A percentile compares a stretch with the other conserved stretches of the same genome.
These are phyloP conservation scores for Sminthurides aquaticus DNA, from an alignment of 2,888 invertebrate genomes.

Conservation along the genomic window DNA sequence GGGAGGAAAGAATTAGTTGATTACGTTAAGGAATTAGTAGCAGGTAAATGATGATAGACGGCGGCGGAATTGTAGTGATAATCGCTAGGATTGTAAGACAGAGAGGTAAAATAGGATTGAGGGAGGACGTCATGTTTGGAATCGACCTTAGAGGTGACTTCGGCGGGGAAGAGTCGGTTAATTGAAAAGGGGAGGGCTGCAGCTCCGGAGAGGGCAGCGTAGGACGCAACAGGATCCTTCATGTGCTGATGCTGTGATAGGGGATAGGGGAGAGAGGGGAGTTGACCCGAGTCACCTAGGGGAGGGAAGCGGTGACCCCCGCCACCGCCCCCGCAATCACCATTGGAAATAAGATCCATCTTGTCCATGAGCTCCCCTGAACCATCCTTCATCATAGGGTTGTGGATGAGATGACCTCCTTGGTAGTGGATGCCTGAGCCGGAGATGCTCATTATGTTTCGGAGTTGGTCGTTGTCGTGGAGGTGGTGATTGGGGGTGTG, in stretches of 20 bases:
- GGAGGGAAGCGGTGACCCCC: conserved; percentile 25
- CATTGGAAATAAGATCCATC: conserved; percentile 34
- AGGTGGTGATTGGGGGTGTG: conserved; percentile 22
- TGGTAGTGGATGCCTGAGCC: conserved; percentile 28
- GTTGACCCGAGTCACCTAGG: conserved; percentile 24
- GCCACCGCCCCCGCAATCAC: conserved; percentile 31
- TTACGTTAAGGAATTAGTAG: conserved; percentile 39
- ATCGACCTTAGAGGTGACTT: conserved; percentile 45
- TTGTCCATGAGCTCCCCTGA: conserved; percentile 37
- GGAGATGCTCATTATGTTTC: conserved; percentile 23
- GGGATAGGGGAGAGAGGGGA: conserved; percentile 15
- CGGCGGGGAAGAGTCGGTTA: conserved; percentile 79
- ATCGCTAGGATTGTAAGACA: conserved; percentile 30
- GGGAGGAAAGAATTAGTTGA: background rate
- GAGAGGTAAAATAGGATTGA: conserved; percentile 38
- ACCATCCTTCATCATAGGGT: conserved; percentile 26
- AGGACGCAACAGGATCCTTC: conserved; percentile 19
- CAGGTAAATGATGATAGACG: conserved; percentile 39
- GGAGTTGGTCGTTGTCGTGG: conserved; percentile 21
- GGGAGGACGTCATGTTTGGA: conserved; percentile 40
- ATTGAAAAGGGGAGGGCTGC: conserved; percentile 80
- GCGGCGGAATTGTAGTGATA: conserved; percentile 32
- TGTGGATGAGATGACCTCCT: conserved; percentile 25
- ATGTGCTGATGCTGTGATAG: conserved; percentile 21
- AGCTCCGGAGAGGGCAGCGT: conserved; percentile 11